A percentile compares a stretch with the other conserved stretches of the same genome.
Conservation (phyloP, 1,140 invertebrate genomes). For the Holcopasites calliopsidis region DNA sequence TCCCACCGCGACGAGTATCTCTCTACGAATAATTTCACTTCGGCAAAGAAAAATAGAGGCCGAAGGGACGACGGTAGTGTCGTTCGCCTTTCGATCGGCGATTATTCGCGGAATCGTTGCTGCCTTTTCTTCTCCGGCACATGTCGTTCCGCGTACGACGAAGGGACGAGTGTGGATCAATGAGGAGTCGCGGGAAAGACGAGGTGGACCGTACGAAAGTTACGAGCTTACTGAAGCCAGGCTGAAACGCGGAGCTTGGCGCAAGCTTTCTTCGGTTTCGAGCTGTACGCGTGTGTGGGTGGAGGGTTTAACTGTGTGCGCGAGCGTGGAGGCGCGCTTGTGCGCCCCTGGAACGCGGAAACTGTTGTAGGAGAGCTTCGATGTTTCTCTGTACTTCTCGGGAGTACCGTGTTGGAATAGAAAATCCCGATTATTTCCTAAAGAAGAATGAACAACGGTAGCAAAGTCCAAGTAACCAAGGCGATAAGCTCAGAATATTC, state of each 20-base stretch:
- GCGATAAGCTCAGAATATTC: too few relatives aligned
- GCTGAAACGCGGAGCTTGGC: slow-evolving; percentile 27
- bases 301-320: background rate
- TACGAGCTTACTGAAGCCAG: slow-evolving; percentile 71
- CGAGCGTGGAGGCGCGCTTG: background rate
- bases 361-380: slow-evolving; percentile 25
- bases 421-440: too few relatives aligned
- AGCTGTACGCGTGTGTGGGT: background rate
- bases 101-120: too few relatives aligned
- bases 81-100: too few relatives aligned
- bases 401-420: background rate
- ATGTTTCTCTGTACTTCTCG: slow-evolving; percentile 7
- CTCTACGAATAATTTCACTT: too few relatives aligned
- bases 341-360: slow-evolving; percentile 24
- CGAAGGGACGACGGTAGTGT: background rate
- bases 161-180: background rate
- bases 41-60: too few relatives aligned
- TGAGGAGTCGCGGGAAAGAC: background rate
- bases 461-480: too few relatives aligned
- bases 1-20: too few relatives aligned
- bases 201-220: slow-evolving; percentile 62
- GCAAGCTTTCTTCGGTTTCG: slow-evolving; percentile 3
- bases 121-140: background rate
- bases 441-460: too few relatives aligned
- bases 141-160: slow-evolving; percentile 15